Base-by-base conservation (phyloP, 2,888 invertebrate species). In the Odontocerum albicorne region DNA sequence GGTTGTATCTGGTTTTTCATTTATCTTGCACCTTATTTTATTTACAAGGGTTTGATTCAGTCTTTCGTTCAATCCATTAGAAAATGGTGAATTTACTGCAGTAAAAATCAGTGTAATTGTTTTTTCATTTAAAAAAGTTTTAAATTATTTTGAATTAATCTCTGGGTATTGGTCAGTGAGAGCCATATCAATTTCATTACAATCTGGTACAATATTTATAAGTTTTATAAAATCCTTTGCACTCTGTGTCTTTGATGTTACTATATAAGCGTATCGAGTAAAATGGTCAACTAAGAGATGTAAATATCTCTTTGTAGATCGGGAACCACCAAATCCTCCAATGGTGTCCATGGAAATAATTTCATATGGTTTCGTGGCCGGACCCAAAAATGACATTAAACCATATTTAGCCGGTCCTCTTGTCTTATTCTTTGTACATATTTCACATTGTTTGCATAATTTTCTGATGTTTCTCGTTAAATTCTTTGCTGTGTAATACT, bases 311-410 rank as follows among this genome's bases (percentile, higher is more conserved):
- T 66, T 66, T 56, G 64, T 62, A 4, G 64, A 64, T 33, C 62
- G 46, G 17, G 57, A 47, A 3, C 64, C 63, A 15, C 63, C 63
- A 54, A n/a, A 67, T 62, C 6, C 66, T 19, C 65, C 66, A 36
- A 66, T 65, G 3, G 65, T 66, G 44, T 67, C 66, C 4, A 67
- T 51, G 4, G 65, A 65, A 2, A 65, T 44, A 49, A 66, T 65
- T 58, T 66, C 63, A 51, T 63, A 63, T 4, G 64, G 64, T 19
- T 63, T 33, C 32, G 47, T 51, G 4, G 66, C 65, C 8, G 66
- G 65, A 6, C 65, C 65, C 15, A 65, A 33, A 15, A 65, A 62
- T 6, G 64, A 64, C 52, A 65, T 45, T 8, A 61, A 42, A 3
- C 62, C 66, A 46, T 62, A 49, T 52, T 61, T 62, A 6, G 49